These are phyloP conservation scores for Urocitellus parryii DNA, from an alignment of 2,113 vertebrate genomes.

Conservation along the genomic window DNA sequence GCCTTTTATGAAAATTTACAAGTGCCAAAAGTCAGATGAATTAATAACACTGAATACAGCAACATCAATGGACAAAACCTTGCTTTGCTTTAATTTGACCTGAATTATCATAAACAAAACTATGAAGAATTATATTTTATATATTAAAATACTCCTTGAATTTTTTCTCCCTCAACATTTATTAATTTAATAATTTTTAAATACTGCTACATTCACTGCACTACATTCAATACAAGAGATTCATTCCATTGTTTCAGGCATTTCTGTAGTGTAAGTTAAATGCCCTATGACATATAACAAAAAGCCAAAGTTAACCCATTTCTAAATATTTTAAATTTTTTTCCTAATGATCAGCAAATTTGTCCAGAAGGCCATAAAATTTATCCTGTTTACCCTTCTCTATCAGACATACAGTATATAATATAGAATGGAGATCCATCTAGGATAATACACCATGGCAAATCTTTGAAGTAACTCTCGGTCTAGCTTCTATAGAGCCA, in stretches of 20 bases:
- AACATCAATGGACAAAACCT: not conserved
- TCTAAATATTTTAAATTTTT: not conserved
- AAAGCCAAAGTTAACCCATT: not conserved
- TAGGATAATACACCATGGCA: not conserved
- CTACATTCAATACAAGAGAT: not conserved
- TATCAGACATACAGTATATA: not conserved
- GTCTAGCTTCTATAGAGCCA: not conserved
- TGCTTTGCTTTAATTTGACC: not conserved
- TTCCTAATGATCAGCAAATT: not conserved
- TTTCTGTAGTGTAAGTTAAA: not conserved
- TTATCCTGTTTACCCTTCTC: not conserved
- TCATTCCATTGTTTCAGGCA: not conserved
- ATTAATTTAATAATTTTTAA: not conserved
- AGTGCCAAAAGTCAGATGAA: not conserved
- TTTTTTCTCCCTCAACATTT: too few relatives aligned
- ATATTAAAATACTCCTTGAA: not conserved
- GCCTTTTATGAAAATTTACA: not conserved
- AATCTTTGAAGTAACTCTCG: slow-evolving; percentile 24
- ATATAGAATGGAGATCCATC: not conserved
- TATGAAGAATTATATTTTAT: not conserved
- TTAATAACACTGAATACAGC: not conserved
- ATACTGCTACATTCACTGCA: not conserved
- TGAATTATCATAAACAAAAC: slow-evolving; percentile 34
- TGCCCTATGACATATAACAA: not conserved
- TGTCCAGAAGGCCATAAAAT: not conserved